Evolutionary conservation across 2,797 vertebrate species (phyloP).

Genomic region (Mareca strepera): DNA sequence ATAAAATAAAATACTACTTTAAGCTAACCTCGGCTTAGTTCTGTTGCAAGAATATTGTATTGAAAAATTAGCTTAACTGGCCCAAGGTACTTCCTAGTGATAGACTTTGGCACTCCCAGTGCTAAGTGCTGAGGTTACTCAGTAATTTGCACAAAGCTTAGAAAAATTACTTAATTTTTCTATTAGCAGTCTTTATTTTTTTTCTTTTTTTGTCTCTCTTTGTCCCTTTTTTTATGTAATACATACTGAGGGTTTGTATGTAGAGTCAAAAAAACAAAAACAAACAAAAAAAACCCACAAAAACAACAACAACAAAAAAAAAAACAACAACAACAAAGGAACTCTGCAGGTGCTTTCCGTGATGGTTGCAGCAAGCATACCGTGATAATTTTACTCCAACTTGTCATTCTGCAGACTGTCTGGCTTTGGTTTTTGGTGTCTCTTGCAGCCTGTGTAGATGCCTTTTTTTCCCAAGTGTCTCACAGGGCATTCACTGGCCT

Average conservation of each 20-base stretch:
- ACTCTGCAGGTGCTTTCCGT: not conserved
- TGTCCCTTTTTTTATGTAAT: not conserved
- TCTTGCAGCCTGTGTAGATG: not conserved
- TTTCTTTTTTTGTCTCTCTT: not conserved
- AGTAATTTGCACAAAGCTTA: not conserved
- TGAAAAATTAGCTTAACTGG: not conserved
- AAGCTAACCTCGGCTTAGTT: not conserved
- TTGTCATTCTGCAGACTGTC: not conserved
- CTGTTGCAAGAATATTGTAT: not conserved
- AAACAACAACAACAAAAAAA: not conserved
- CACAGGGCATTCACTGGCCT: not conserved
- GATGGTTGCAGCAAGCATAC: not conserved
- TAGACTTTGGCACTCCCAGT: not conserved
- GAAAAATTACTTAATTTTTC: not conserved
- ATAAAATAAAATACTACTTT: not conserved
- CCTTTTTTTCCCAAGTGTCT: not conserved
- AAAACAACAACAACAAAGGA: not conserved
- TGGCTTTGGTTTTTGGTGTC: not conserved
- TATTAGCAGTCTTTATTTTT: not conserved
- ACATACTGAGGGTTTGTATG: not conserved
- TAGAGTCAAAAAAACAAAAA: not conserved
- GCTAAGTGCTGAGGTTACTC: not conserved
- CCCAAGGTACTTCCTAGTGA: not conserved
- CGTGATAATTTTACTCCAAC: not conserved
- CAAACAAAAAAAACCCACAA: not conserved